Conservation (phyloP, 2,888 invertebrate genomes). For the Bibio marci region DNA sequence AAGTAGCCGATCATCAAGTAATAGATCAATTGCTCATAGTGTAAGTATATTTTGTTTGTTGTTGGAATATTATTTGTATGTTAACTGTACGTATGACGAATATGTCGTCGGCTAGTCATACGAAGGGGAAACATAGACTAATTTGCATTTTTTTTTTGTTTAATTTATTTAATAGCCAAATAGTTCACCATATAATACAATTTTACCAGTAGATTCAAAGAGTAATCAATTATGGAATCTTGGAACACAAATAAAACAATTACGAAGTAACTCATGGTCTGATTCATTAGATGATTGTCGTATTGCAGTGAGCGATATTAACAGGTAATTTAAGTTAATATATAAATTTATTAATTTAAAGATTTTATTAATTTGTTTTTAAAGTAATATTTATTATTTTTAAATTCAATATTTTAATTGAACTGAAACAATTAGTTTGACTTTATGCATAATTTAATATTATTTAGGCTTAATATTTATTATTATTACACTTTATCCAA, state of each 20-base stretch:
- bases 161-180: slow-evolving; percentile 34
- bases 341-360: no score
- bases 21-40: slow-evolving; percentile 37
- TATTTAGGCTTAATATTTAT: no score
- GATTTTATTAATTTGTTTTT: no score
- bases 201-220: slow-evolving; percentile 62
- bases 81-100: no score
- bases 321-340: slow-evolving; percentile 2
- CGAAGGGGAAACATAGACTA: neutral
- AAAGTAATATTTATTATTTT: no score
- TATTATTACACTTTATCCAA: no score
- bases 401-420: no score
- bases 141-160: neutral
- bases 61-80: no score
- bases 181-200: slow-evolving; percentile 80
- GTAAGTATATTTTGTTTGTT: slow-evolving; percentile 22
- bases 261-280: slow-evolving; percentile 75
- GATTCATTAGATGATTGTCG: slow-evolving; percentile 58
- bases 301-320: slow-evolving; percentile 6
- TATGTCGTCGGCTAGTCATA: no score
- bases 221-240: slow-evolving; percentile 50
- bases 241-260: slow-evolving; percentile 42
- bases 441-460: no score
- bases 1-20: no score
- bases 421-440: no score